phyloP scores from a whole-genome alignment of 2,797 vertebrate species.

The Australoheros facetus region DNA sequence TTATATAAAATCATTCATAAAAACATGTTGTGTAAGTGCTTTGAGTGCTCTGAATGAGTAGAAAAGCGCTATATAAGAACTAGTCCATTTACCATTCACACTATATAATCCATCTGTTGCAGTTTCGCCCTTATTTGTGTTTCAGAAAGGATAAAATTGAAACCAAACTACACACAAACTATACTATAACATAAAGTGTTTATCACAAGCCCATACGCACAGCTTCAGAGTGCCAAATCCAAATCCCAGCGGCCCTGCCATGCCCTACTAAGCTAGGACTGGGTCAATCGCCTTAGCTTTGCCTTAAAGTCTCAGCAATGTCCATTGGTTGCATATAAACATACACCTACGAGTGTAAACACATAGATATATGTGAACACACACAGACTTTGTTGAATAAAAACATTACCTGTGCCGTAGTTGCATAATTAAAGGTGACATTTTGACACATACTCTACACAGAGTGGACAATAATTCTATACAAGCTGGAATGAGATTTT shows the following conservation, averaged over 20 bases:
- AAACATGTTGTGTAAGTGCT: too few relatives aligned
- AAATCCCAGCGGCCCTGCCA: background rate
- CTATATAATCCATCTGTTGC: background rate
- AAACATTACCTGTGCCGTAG: conserved; percentile 44
- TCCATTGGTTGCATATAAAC: background rate
- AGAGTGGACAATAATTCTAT: conserved; percentile 56
- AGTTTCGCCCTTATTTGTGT: background rate
- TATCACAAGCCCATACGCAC: background rate
- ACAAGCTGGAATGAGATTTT: conserved; percentile 67
- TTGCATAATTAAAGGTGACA: conserved; percentile 45
- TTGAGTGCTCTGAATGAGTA: too few relatives aligned
- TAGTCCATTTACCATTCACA: background rate
- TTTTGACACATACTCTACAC: conserved; percentile 48
- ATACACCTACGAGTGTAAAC: background rate
- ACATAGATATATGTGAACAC: background rate
- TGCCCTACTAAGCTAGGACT: background rate
- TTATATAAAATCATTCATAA: background rate
- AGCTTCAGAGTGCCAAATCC: background rate
- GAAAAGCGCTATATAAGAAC: too few relatives aligned
- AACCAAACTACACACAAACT: background rate
- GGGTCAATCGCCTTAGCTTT: conserved; percentile 16
- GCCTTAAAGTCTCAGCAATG: conserved; percentile 13
- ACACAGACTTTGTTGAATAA: conserved; percentile 33
- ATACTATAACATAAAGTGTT: background rate
- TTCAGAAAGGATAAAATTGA: background rate